Conservation (phyloP, 1,140 invertebrate genomes). For the Sinonovacula constricta region DNA sequence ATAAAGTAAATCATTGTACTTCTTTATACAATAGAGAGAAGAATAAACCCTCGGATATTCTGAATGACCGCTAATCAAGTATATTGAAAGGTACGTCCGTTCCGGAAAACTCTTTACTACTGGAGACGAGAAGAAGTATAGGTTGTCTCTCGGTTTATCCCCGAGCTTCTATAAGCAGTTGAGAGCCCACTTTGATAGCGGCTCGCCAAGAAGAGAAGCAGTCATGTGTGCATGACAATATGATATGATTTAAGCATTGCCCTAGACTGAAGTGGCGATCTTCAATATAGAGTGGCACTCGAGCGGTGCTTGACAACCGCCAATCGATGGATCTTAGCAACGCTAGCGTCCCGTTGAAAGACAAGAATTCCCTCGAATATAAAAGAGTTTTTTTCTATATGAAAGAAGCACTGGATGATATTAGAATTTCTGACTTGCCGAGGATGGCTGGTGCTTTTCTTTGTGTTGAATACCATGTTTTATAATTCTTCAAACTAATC, state of each 20-base stretch:
- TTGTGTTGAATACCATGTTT: background rate
- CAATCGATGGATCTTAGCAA: conserved; percentile 26
- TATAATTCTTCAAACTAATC: background rate
- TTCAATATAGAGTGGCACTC: conserved; percentile 37
- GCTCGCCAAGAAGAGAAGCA: conserved; percentile 2
- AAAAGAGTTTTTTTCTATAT: background rate
- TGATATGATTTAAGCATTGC: conserved; percentile 42
- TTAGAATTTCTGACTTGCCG: conserved; percentile 19
- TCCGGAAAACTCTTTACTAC: background rate
- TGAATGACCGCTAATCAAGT: too few relatives aligned
- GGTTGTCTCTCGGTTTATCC: background rate
- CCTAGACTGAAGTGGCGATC: conserved; percentile 42
- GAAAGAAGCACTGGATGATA: conserved; percentile 36
- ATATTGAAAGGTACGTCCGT: too few relatives aligned
- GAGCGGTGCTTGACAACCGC: background rate
- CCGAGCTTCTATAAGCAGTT: background rate
- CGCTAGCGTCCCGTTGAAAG: background rate
- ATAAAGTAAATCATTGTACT: too few relatives aligned
- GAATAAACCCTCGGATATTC: too few relatives aligned
- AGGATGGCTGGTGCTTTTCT: background rate
- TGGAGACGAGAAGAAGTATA: background rate
- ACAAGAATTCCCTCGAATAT: background rate
- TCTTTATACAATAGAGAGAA: too few relatives aligned
- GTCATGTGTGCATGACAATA: conserved; percentile 30
- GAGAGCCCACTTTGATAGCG: background rate